Conservation (phyloP, 2,797 vertebrate genomes). For the Chloroceryle inda region DNA sequence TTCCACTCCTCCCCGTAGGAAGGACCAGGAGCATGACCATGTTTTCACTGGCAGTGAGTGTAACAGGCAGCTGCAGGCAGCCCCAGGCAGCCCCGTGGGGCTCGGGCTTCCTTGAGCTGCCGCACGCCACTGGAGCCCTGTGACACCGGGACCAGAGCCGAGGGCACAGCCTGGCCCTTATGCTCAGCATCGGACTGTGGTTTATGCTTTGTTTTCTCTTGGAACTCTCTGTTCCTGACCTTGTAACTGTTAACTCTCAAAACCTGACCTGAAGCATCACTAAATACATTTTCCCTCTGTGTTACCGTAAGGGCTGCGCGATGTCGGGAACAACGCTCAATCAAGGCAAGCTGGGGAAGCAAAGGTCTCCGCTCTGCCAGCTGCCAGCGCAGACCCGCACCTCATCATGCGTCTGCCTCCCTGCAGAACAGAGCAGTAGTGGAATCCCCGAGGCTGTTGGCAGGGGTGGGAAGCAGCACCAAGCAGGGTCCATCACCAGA, state of each 20-base stretch:
- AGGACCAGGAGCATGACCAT: background rate
- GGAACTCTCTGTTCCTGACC: background rate
- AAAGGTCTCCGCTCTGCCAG: background rate
- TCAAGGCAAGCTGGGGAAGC: background rate
- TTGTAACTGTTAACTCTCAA: background rate
- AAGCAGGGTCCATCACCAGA: rapidly evolving
- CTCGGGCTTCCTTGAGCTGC: background rate
- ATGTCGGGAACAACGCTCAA: background rate
- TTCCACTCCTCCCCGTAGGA: rapidly evolving
- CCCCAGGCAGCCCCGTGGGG: no score
- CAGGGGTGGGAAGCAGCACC: background rate
- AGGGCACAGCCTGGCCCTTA: background rate
- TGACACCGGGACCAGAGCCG: rapidly evolving
- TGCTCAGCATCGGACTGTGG: rapidly evolving
- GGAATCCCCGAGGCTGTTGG: no score
- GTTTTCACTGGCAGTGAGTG: background rate
- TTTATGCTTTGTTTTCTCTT: background rate
- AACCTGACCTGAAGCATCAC: background rate
- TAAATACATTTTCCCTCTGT: background rate
- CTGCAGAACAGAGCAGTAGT: rapidly evolving
- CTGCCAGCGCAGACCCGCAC: background rate
- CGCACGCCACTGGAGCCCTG: background rate
- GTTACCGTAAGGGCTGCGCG: background rate
- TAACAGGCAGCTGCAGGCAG: rapidly evolving
- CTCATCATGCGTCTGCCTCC: rapidly evolving